Evolutionary conservation across 2,888 invertebrate species (phyloP), one percentile per base, ranked within the genome.

Genomic region (Drosophila stalkeri): DNA sequence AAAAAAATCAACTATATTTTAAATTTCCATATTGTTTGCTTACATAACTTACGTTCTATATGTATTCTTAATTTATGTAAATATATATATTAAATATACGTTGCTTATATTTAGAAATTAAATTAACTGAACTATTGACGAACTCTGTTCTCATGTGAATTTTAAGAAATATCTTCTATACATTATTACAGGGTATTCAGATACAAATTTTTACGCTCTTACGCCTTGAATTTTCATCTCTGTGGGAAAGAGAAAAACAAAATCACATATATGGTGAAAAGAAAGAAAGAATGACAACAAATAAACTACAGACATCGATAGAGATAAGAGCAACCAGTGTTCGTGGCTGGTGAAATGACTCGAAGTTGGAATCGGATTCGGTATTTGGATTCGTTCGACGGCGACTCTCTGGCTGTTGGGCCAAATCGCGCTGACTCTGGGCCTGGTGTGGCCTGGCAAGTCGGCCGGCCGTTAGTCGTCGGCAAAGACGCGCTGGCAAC

Each of bases 341-440:
- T 72, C 57, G 66, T 70, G 64, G 43, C 56, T 54, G 71, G 70
- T 46, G 64, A 57, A 71, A 72, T 64, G 51, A 52, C 9, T 71
- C 63, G 64, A 31, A 37, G 54, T 68, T 41, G 63, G 52, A 47
- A 66, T 69, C 56, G 41, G 41, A 55, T 49, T 68, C 61, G 61
- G 62, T 18, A 43, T 75, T 65, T 63, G 77, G 61, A 62, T 55
- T 75, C 75, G 75, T 41, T 62, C 12, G 60, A 68, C 77, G 86
- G 84, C 86, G 82, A 75, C 83, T 83, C 67, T 56, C 68, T 86
- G 83, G 80, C 81, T 86, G 57, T 61, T 55, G 63, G 64, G 64
- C 55, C 66, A 63, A 57, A 63, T 64, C 57, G 64, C 41, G 62
- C 33, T 64, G 43, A 61, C 75, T 70, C 57, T 55, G 47, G 47